Evolutionary conservation across 1,140 invertebrate species (phyloP).

Genomic region (Agraylea sexmaculata): DNA sequence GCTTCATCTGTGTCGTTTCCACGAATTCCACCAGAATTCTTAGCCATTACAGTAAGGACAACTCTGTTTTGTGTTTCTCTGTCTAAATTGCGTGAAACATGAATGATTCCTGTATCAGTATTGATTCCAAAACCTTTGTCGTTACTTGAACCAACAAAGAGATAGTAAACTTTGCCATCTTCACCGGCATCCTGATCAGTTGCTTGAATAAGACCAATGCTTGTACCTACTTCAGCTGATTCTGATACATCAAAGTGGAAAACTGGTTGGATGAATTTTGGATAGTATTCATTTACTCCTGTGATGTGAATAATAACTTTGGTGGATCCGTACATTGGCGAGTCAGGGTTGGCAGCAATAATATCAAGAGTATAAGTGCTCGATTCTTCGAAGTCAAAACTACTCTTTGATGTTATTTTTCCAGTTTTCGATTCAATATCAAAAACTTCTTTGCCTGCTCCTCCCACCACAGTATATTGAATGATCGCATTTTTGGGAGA

Average conservation of each 20-base stretch:
- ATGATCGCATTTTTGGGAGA: slow-evolving; percentile 84
- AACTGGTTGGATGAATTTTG: slow-evolving; percentile 79
- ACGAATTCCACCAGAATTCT: slow-evolving; percentile 83
- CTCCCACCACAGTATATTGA: slow-evolving; percentile 73
- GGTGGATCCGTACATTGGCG: slow-evolving; percentile 62
- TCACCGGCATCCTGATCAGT: slow-evolving; percentile 85
- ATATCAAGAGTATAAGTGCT: slow-evolving; percentile 67
- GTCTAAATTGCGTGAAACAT: slow-evolving; percentile 71
- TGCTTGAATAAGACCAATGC: slow-evolving; percentile 76
- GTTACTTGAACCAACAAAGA: slow-evolving; percentile 87
- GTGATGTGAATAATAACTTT: slow-evolving; percentile 66
- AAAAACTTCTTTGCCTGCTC: slow-evolving; percentile 65
- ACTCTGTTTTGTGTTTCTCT: slow-evolving; percentile 84
- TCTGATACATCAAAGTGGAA: slow-evolving; percentile 93
- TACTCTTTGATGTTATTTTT: slow-evolving; percentile 57
- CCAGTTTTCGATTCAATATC: slow-evolving; percentile 65
- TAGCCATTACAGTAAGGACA: slow-evolving; percentile 84
- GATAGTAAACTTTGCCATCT: slow-evolving; percentile 84
- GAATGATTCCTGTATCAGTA: slow-evolving; percentile 70
- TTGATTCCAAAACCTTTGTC: slow-evolving; percentile 84
- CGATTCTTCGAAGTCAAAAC: slow-evolving; percentile 84
- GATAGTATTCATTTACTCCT: slow-evolving; percentile 87
- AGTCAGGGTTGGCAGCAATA: slow-evolving; percentile 78
- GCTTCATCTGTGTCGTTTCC: slow-evolving; percentile 94
- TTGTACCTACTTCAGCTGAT: slow-evolving; percentile 75